Evolutionary conservation across 2,797 vertebrate genomes (phyloP), one percentile per base, ranked within the genome.

Genomic region (Pangasius djambal): DNA sequence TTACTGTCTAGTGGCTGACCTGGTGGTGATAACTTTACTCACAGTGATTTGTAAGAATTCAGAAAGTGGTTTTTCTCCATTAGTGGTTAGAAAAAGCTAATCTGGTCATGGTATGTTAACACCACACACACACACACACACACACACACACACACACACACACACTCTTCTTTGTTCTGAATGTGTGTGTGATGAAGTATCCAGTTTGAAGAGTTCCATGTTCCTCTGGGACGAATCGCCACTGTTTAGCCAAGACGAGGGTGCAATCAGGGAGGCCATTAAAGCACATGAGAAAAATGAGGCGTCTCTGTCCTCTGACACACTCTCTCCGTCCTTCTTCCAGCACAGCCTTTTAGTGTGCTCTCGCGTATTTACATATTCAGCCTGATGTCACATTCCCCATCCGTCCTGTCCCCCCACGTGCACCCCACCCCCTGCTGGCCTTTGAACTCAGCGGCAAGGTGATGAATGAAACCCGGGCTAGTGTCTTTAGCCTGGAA

Each of bases 221-320:
- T 85, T 91, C 91, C 91, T 95, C 95, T 94, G 91, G 89, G 67
- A 95, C 94, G 94, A 94, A 92, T 28, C 55, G 88, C 89, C 89
- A 94, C 94, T 95, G 95, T 96, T 96, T 96, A 93, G 93, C 91
- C 92, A 93, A 94, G 94, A 92, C 69, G 91, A 91, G 94, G 93
- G 96, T 93, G 94, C 94, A 95, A 95, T 96, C 92, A 92, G 92
- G 92, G 91, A 94, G 95, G 91, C 95, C 94, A 95, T 96, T 96
- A 96, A 92, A 93, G 87, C 92, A 22, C 93, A 90, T 87, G 92
- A 94, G 95, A 95, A 95, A 96, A 96, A 96, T 96, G 94, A 96
- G 89, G 92, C 86, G 89, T 89, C 88, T 93, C 92, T 94, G 94
- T 96, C 91, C 86, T 89, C 79, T 91, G 88, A 91, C 89, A 91